Base-by-base conservation (phyloP, 2,888 invertebrate species). In the Ypsolopha scabrella region DNA sequence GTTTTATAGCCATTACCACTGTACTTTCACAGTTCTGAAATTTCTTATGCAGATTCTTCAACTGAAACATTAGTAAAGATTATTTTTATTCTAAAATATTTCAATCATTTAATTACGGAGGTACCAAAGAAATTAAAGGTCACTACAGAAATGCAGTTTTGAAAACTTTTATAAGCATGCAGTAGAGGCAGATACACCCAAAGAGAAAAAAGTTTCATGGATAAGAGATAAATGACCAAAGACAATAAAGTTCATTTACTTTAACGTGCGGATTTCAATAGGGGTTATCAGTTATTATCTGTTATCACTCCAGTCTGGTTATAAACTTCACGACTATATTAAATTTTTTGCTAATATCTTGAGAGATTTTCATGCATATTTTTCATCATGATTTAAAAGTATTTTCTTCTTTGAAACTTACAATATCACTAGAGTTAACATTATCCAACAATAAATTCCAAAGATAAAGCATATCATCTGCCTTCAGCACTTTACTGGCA, bases 1-100 rank as follows among this genome's bases (percentile, higher is more conserved):
- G 89, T 71, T 90, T 91, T 33, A 91, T 73, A 34, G 81, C 72
- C 53, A 86, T 68, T 1, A 89, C 64, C 45, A 90, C 74, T 53
- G 69, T 71, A 60, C 76, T 75, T 55, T 88, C 86, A 62, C 88
- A 87, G 57, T 73, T 80, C 52, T 89, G 69, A 52, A 82, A 76
- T 57, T 73, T 80, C 51, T 71, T 70, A 55, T 73, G 69, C 38
- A 83, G 63, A 48, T 63, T 72, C 48, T 76, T 76, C 1, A 87
- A 54, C 87, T 87, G 69, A 49, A 79, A 81, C 57, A 51, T 39
- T 24, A 11, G 10, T 2, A 36, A 37, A 48, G 10, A 14, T 38
- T 48, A 8, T 48, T n/a, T 9, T 9, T 48, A 48, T 9, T 37
- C 35, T 46, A 33, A 46, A 46, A 34, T 11, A 7, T 9, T 11